Evolutionary conservation across 2,888 invertebrate species (phyloP).

Genomic region (Temnothorax unifasciatus): DNA sequence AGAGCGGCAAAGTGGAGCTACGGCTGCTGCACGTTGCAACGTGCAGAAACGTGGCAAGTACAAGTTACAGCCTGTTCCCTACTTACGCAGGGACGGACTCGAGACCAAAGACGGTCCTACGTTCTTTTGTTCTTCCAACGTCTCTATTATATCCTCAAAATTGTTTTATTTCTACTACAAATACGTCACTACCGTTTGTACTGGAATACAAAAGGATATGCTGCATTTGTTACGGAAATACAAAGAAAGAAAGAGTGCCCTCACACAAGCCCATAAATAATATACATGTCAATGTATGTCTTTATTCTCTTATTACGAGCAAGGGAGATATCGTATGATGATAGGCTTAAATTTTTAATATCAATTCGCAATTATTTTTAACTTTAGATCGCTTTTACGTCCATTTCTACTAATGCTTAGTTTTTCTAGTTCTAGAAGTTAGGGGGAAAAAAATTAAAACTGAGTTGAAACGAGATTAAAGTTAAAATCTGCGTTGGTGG

Average conservation of each 20-base stretch:
- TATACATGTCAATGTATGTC: background rate
- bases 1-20: conserved; percentile 79
- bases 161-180: conserved; percentile 3
- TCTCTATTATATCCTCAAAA: background rate
- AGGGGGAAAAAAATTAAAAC: no score
- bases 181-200: background rate
- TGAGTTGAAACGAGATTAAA: no score
- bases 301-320: background rate
- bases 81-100: conserved; percentile 24
- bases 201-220: background rate
- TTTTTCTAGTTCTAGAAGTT: no score
- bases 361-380: background rate
- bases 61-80: conserved; percentile 50
- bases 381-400: background rate
- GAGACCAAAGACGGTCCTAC: background rate
- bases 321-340: background rate
- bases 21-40: conserved; percentile 62
- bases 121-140: background rate
- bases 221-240: background rate
- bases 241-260: background rate
- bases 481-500: no score
- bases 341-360: background rate
- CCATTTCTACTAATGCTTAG: background rate
- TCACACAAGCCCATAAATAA: background rate
- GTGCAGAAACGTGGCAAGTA: conserved; percentile 58